Evolutionary conservation across 2,797 vertebrate genomes (phyloP), one percentile per base, ranked within the genome.

Genomic region (Clarias laeviceps): DNA sequence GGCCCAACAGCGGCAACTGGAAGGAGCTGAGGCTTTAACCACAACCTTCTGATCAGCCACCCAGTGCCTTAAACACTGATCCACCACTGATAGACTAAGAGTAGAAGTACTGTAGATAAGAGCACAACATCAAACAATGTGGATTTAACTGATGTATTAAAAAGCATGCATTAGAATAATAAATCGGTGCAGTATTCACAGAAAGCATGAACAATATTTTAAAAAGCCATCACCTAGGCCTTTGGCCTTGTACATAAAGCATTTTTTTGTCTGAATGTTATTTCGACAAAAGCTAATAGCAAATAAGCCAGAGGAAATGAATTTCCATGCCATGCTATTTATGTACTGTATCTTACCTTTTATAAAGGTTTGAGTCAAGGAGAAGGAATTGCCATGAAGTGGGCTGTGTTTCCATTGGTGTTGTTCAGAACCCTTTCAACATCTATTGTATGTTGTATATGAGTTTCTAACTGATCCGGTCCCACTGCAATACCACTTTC

Each of bases 401-500:
- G 7, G 17, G 50, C 6, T 27, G 54, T 61, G 18, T 40, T 80
- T 80, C 62, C 83, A 8, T 17, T 79, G 64, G 37, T 62, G 24
- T 62, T 45, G 5, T 9, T 24, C 74, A 61, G 5, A 70, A 69
- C 15, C 56, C 74, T 22, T 69, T 68, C 45, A 61, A 64, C 54
- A 74, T 81, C 62, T 81, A 59, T 24, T 78, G 40, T 62, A 83
- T 81, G 57, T 54, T 80, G 11, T 57, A 45, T 76, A 76, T 76
- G 2, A 57, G 18, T 32, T 76, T 59, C n/a, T 14, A 73, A 65
- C 29, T 76, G 45, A 82, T 76, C 29, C 29, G 20, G 50, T 34
- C 4, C 24, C 61, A 68, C 24, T 81, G 29, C 27, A 37, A 27
- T 70, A 37, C 68, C 59, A 54, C 77, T 34, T 56, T 62, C 14